phyloP scores from a whole-genome alignment of 2,888 invertebrate species.

The Cyclophora albipunctata region DNA sequence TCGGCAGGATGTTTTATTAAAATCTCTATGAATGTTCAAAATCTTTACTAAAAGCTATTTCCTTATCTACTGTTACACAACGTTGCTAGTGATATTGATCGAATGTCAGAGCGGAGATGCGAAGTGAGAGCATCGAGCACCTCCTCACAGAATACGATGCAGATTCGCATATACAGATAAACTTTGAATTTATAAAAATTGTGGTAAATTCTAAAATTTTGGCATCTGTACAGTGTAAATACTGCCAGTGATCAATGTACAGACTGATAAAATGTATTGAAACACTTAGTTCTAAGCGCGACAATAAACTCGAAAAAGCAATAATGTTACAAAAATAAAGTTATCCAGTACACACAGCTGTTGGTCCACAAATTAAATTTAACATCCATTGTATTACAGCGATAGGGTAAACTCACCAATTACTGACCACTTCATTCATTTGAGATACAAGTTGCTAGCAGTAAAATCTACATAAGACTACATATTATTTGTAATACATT shows the following conservation, averaged over 20 bases:
- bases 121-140: no score
- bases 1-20: constrained; percentile 62
- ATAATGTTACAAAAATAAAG: constrained; percentile 38
- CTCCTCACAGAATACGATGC: no score
- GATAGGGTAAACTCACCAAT: not conserved
- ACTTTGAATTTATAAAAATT: not conserved
- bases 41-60: constrained; percentile 37
- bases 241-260: constrained; percentile 4
- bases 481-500: no score
- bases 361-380: constrained; percentile 38
- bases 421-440: constrained; percentile 1
- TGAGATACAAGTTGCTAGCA: no score
- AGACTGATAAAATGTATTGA: constrained; percentile 18
- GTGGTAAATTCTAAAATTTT: constrained; percentile 17
- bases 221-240: constrained; percentile 27
- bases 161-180: not conserved
- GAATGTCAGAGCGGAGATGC: not conserved
- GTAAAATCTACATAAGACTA: no score
- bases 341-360: constrained; percentile 27
- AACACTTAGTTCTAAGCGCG: constrained; percentile 30
- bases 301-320: constrained; percentile 31
- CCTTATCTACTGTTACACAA: constrained; percentile 12
- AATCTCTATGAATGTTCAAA: constrained; percentile 47
- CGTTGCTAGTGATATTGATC: not conserved
- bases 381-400: constrained; percentile 11